phyloP scores from a whole-genome alignment of 2,888 invertebrate species.

The Thera britannica region DNA sequence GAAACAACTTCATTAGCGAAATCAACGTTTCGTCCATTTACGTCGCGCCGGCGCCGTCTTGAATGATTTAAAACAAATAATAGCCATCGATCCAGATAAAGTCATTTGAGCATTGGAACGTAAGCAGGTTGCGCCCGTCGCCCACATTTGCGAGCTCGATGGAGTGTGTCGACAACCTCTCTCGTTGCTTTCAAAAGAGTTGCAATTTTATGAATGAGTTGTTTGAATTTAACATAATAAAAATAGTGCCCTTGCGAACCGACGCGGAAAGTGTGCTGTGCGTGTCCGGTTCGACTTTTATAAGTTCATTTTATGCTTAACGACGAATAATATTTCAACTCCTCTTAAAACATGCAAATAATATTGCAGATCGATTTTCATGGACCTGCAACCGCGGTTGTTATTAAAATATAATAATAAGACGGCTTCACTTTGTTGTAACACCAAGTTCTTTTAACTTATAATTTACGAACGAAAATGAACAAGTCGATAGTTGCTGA shows the following conservation, averaged over 20 bases:
- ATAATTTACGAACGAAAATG: conserved; percentile 28
- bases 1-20: conserved; percentile 77
- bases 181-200: conserved; percentile 70
- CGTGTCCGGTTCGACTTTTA: conserved; percentile 61
- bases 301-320: conserved; percentile 55
- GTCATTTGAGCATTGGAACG: conserved; percentile 52
- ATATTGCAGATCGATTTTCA: conserved; percentile 48
- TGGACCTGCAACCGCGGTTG: conserved; percentile 13
- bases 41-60: conserved; percentile 40
- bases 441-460: conserved; percentile 35
- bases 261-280: conserved; percentile 58
- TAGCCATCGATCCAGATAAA: conserved; percentile 51
- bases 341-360: conserved; percentile 66
- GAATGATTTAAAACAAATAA: conserved; percentile 59
- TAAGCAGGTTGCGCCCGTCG: conserved; percentile 48
- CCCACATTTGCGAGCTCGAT: conserved; percentile 63
- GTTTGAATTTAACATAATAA: conserved; percentile 80
- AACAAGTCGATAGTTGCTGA: conserved; percentile 7
- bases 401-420: conserved; percentile 32
- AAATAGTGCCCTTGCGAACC: conserved; percentile 62
- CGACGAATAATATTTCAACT: conserved; percentile 62
- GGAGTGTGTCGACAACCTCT: conserved; percentile 66
- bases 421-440: conserved; percentile 34
- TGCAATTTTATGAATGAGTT: conserved; percentile 83
- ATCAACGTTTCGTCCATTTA: conserved; percentile 59